Evolutionary conservation across 2,888 invertebrate genomes (phyloP), one percentile per base, ranked within the genome.

Genomic region (Malacosoma neustria): DNA sequence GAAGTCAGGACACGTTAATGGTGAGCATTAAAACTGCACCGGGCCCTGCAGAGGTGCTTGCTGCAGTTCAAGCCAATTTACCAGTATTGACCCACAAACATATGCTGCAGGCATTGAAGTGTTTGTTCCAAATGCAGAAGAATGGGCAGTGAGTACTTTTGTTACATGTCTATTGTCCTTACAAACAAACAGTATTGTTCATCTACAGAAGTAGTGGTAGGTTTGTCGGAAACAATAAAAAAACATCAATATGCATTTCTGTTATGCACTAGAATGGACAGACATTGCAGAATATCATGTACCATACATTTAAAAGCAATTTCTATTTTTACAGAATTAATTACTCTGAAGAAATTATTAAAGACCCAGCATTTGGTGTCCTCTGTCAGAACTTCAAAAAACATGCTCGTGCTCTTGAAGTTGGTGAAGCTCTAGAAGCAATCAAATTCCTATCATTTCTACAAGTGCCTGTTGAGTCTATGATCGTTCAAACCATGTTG

Each of bases 401-500:
- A 39, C 75, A 87, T 48, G 79, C 88, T 1, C 87, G 89, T 13
- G 59, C 71, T 2, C 64, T 90, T 2, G 87, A 88, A 11, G 58
- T 76, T 0, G 71, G 80, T 39, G 89, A 91, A 37, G 70, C 86
- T 0, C 77, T 92, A 1, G 88, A 89, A 42, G 87, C 89, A 0
- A 63, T 89, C 4, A 91, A 90, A 71, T 70, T 88, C 0, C 64
- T 92, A 1, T 74, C 80, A 0, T 88, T 74, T 54, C 71, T 92
- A 3, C 80, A 88, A 6, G 88, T 91, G 0, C 87, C 90, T 1
- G 69, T 81, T 0, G 77, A 89, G 29, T 88, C 89, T 32, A 63
- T 87, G 1, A 86, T 93, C 14, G 72, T 89, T 11, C 90, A 91
- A 63, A 87, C 88, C 0, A 64, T 92, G 41, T 72, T 93, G 7